Conservation (phyloP, 2,888 invertebrate genomes). For the Meganola albula region DNA sequence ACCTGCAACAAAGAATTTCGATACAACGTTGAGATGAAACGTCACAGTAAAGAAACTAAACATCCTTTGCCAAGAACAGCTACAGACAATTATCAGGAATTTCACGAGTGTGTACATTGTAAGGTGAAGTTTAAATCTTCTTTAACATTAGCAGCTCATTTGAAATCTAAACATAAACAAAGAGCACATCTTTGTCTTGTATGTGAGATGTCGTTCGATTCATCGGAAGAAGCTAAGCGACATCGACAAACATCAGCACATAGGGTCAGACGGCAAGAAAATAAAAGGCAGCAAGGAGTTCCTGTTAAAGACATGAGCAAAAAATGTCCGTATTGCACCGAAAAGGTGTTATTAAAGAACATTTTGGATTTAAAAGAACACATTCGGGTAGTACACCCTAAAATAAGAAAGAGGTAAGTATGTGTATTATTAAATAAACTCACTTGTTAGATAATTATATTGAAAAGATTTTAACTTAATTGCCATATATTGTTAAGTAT, state of each 20-base stretch:
- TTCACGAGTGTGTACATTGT: slow-evolving; percentile 80
- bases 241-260: slow-evolving; percentile 83
- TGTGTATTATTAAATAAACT: too few relatives aligned
- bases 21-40: slow-evolving; percentile 85
- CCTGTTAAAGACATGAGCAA: slow-evolving; percentile 58
- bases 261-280: slow-evolving; percentile 75
- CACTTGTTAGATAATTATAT: too few relatives aligned
- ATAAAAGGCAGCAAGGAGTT: slow-evolving; percentile 51
- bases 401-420: slow-evolving; percentile 79
- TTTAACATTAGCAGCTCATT: slow-evolving; percentile 82
- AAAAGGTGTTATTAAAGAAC: slow-evolving; percentile 62
- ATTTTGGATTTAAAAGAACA: slow-evolving; percentile 80
- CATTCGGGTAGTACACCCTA: slow-evolving; percentile 78
- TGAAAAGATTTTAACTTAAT: too few relatives aligned
- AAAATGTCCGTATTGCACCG: slow-evolving; percentile 80
- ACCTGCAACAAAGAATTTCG: slow-evolving; percentile 83
- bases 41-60: slow-evolving; percentile 74
- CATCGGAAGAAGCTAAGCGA: slow-evolving; percentile 77
- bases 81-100: slow-evolving; percentile 81
- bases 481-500: too few relatives aligned
- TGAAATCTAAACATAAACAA: slow-evolving; percentile 78
- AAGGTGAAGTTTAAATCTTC: slow-evolving; percentile 78
- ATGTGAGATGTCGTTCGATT: slow-evolving; percentile 81
- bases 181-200: slow-evolving; percentile 81
- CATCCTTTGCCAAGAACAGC: slow-evolving; percentile 73